A percentile compares a stretch with the other conserved stretches of the same genome.
phyloP scores from a whole-genome alignment of 2,888 invertebrate species.

The Noctua fimbriata region DNA sequence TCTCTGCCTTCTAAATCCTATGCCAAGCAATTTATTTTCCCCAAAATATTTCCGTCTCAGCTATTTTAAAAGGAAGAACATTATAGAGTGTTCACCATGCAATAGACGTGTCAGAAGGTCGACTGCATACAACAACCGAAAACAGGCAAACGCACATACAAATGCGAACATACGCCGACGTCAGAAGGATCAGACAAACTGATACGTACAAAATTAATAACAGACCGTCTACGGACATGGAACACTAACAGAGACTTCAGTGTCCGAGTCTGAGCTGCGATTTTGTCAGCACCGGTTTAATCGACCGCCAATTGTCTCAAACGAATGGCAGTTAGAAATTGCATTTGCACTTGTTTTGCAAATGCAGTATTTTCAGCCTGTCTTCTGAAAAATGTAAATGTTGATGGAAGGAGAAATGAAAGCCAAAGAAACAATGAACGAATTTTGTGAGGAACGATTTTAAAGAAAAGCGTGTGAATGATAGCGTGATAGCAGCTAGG shows the following conservation, averaged over 20 bases:
- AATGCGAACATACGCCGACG: background rate
- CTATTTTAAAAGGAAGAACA: slow-evolving; percentile 52
- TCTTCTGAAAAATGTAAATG: background rate
- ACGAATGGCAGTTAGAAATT: background rate
- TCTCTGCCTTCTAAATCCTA: background rate
- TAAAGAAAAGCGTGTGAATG: background rate
- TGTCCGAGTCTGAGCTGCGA: background rate
- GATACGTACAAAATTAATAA: background rate
- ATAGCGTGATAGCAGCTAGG: background rate
- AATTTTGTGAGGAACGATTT: background rate
- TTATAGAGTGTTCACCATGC: slow-evolving; percentile 36
- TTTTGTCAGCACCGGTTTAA: background rate
- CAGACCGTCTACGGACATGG: background rate
- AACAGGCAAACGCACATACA: background rate
- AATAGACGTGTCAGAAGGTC: background rate
- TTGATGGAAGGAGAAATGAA: background rate
- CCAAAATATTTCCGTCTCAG: slow-evolving; percentile 34
- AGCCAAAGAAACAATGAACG: too few species aligned
- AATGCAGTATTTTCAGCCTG: background rate
- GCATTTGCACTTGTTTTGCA: background rate
- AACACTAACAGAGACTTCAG: background rate
- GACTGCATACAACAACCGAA: too few species aligned
- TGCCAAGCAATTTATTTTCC: slow-evolving; percentile 23
- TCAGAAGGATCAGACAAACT: background rate
- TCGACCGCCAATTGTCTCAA: background rate